phyloP scores from a whole-genome alignment of 1,140 invertebrate species.

The Zaprionus ornatus region DNA sequence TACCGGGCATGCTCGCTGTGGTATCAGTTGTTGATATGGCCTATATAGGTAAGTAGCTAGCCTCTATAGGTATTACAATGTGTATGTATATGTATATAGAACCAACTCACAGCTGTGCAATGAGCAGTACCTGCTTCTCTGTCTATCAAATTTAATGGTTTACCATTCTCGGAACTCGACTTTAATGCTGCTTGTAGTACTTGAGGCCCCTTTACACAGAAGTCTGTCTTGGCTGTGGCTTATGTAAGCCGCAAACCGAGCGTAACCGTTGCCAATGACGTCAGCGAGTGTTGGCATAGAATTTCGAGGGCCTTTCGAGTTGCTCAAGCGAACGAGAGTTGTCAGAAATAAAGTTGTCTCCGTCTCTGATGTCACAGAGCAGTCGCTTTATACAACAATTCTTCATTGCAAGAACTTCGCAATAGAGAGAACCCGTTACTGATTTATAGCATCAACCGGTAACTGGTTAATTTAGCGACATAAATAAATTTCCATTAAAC shows the following conservation, averaged over 20 bases:
- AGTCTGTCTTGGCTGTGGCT: conserved; percentile 4
- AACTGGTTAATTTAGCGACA: conserved; percentile 37
- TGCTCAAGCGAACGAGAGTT: conserved; percentile 4
- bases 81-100: conserved; percentile 4
- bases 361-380: conserved; percentile 29
- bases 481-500: conserved; percentile 63
- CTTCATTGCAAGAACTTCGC: not conserved
- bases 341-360: conserved; percentile 9
- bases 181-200: conserved; percentile 28
- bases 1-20: conserved; percentile 30
- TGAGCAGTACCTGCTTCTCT: not conserved
- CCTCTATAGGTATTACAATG: not conserved
- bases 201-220: conserved; percentile 1
- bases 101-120: not conserved
- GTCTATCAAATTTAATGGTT: conserved; percentile 18
- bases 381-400: not conserved
- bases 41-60: not conserved
- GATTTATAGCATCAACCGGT: conserved; percentile 30
- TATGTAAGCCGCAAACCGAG: conserved; percentile 51
- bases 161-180: conserved; percentile 29
- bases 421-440: conserved; percentile 54
- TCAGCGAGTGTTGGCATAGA: conserved; percentile 39
- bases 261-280: conserved; percentile 73
- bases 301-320: conserved; percentile 22
- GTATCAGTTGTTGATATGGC: conserved; percentile 29